Percentiles rank a stretch among this genome's conserved stretches.
These are phyloP conservation scores for Cacoxenus indagator DNA, from an alignment of 2,888 invertebrate genomes.

Conservation along the genomic window DNA sequence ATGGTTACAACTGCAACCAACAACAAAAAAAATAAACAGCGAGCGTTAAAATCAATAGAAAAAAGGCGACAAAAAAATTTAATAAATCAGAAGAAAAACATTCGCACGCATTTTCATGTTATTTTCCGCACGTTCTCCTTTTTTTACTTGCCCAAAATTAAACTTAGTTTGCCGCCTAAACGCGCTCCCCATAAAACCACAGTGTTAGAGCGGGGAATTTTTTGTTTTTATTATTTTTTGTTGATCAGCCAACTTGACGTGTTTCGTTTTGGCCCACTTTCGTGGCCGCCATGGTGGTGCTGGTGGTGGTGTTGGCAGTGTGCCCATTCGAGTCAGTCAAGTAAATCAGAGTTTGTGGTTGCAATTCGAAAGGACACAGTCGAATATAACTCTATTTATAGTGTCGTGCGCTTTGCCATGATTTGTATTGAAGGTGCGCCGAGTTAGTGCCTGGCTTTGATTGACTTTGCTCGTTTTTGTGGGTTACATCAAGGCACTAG, in stretches of 20 bases:
- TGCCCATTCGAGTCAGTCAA: too few relatives aligned
- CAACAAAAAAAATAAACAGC: constrained; percentile 33
- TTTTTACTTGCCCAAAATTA: not conserved
- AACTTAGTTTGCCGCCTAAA: not conserved
- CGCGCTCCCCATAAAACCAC: not conserved
- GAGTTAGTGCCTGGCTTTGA: not conserved
- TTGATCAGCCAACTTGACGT: not conserved
- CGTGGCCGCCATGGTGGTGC: too few relatives aligned
- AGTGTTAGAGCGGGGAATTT: not conserved
- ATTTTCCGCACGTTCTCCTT: not conserved
- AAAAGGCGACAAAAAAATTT: constrained; percentile 21
- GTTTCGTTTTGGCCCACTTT: not conserved
- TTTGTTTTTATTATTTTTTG: not conserved
- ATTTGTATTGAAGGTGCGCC: too few relatives aligned
- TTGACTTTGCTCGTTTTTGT: not conserved
- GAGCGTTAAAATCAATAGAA: constrained; percentile 33
- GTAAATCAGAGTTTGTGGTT: too few relatives aligned
- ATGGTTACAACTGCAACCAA: constrained; percentile 52
- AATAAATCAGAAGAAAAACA: not conserved
- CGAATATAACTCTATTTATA: not conserved
- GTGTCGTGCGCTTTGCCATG: not conserved
- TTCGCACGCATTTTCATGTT: not conserved
- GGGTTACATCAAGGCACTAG: not conserved
- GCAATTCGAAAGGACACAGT: too few relatives aligned
- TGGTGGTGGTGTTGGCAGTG: too few relatives aligned